These are phyloP conservation scores for Acropternis orthonyx DNA, from an alignment of 2,797 vertebrate genomes.

Conservation along the genomic window DNA sequence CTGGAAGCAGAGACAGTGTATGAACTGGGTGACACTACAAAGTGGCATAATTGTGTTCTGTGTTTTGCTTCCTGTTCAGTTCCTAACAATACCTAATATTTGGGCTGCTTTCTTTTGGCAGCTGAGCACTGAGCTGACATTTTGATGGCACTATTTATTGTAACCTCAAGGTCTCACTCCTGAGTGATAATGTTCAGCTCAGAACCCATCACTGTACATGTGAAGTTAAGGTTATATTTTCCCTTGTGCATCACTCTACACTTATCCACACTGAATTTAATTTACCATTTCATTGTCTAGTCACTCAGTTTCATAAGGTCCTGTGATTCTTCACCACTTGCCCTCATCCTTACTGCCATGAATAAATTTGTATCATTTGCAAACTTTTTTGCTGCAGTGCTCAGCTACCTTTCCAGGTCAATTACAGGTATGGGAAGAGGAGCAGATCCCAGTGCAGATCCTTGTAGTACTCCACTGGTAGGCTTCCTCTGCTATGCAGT, in stretches of 20 bases:
- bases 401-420: not conserved
- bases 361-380: not conserved
- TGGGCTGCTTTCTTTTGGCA: constrained; percentile 16
- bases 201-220: constrained; percentile 19
- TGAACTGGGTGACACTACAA: not conserved
- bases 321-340: not conserved
- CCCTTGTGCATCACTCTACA: constrained; percentile 29
- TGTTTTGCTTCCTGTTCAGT: constrained; percentile 7
- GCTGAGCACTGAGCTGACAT: constrained; percentile 46
- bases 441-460: not conserved
- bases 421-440: not conserved
- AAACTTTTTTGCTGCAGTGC: not conserved
- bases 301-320: constrained; percentile 50
- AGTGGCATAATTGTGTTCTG: constrained; percentile 1
- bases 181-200: constrained; percentile 21
- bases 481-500: not conserved
- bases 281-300: constrained; percentile 49
- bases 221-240: constrained; percentile 61
- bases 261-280: constrained; percentile 46
- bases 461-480: not conserved
- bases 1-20: not conserved
- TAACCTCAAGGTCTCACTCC: constrained; percentile 51
- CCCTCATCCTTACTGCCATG: not conserved
- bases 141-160: constrained; percentile 52
- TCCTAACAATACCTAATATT: constrained; percentile 23